A percentile compares a stretch with the other conserved stretches of the same genome.
Conservation (phyloP, 2,113 vertebrate species). For the Climacteris rufus region DNA sequence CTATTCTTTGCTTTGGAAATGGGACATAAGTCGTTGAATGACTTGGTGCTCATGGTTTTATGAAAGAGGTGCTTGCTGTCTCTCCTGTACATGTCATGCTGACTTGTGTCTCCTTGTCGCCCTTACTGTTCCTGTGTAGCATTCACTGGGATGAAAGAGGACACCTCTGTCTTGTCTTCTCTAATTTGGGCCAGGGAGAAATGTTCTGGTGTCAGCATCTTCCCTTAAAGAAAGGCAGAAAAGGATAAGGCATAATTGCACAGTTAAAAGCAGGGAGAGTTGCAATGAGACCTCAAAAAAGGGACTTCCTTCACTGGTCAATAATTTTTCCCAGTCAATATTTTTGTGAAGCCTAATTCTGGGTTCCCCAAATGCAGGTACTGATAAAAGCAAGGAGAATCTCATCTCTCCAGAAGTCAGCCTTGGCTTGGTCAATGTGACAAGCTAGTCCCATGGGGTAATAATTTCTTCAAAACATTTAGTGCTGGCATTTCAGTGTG, state of each 20-base stretch:
- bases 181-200: background rate
- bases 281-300: background rate
- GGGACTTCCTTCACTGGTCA: background rate
- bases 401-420: background rate
- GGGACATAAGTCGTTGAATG: background rate
- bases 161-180: background rate
- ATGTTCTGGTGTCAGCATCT: background rate
- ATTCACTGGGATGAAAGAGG: background rate
- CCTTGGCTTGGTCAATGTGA: background rate
- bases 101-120: background rate
- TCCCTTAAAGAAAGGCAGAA: background rate
- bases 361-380: background rate
- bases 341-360: background rate
- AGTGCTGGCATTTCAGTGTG: background rate
- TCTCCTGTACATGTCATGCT: fast-evolving
- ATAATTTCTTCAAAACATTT: background rate
- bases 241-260: background rate
- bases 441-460: background rate
- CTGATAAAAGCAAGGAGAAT: background rate
- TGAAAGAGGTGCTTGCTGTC: background rate
- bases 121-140: background rate
- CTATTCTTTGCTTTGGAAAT: background rate
- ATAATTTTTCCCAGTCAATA: background rate
- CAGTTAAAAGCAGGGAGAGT: background rate
- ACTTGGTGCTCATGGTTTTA: too few relatives aligned